Percentiles rank a stretch among this genome's conserved stretches.
Conservation (phyloP, 2,113 vertebrate genomes). For the Coptodon rendalli region DNA sequence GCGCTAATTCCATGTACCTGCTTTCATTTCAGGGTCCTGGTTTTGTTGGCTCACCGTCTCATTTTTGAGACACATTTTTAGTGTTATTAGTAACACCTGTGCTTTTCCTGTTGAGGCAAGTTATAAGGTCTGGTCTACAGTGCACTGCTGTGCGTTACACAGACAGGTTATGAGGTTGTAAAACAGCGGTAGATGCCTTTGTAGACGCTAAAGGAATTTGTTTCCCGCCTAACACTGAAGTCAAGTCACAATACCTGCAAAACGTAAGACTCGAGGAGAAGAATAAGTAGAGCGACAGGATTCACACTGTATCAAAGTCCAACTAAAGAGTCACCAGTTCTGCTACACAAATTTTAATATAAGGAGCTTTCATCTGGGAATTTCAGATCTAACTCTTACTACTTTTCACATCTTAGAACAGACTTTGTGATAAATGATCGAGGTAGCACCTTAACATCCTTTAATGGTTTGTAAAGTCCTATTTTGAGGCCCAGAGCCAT, state of each 20-base stretch:
- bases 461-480: not conserved
- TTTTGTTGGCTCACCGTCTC: not conserved
- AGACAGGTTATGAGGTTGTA: not conserved
- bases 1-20: not conserved
- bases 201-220: not conserved
- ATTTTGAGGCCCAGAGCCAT: not conserved
- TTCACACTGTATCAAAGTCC: not conserved
- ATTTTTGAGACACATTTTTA: not conserved
- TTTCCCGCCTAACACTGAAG: not conserved
- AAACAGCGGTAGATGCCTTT: not conserved
- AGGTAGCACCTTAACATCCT: not conserved
- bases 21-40: not conserved
- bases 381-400: not conserved
- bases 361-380: fast-evolving
- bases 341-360: not conserved
- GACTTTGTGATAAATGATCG: not conserved
- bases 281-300: fast-evolving
- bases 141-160: not conserved
- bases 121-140: not conserved
- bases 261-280: not conserved
- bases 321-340: not conserved
- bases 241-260: not conserved
- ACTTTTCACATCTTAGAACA: not conserved
- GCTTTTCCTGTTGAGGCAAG: not conserved
- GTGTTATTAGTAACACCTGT: not conserved